phyloP scores from a whole-genome alignment of 2,113 vertebrate genomes.

The human (Homo sapiens) region DNA sequence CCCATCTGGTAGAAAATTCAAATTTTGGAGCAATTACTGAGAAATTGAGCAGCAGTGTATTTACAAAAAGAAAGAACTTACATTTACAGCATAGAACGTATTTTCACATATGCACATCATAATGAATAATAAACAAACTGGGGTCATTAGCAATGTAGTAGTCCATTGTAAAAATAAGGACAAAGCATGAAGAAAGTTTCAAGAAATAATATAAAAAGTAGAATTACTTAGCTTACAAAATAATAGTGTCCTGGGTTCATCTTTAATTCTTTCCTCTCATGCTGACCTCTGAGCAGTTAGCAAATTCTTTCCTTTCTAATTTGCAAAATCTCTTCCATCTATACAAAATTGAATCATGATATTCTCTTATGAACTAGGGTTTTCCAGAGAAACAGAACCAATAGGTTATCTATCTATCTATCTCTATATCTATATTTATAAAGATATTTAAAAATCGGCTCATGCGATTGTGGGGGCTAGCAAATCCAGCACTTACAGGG shows the following conservation, averaged over 20 bases:
- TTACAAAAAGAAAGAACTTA: neutral
- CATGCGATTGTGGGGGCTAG: neutral
- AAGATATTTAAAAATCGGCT: neutral
- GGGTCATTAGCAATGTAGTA: neutral
- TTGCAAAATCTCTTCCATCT: constrained; percentile 1
- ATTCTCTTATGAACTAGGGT: neutral
- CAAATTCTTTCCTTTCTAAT: constrained; percentile 8
- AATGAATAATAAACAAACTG: neutral
- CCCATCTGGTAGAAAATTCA: neutral
- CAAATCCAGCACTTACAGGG: neutral
- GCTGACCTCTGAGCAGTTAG: neutral
- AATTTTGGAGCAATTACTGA: neutral
- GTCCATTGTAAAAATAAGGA: neutral
- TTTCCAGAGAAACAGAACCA: neutral
- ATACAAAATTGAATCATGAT: neutral
- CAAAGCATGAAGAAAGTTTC: neutral
- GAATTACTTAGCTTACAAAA: neutral
- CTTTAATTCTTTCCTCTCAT: neutral
- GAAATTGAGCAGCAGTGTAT: neutral
- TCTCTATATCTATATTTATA: neutral
- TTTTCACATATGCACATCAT: neutral
- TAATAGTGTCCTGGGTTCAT: neutral
- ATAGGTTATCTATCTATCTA: neutral
- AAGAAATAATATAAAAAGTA: constrained; percentile 33
- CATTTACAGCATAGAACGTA: neutral